These are phyloP conservation scores for Aphis gossypii DNA, from an alignment of 1,140 invertebrate genomes.

Conservation along the genomic window DNA sequence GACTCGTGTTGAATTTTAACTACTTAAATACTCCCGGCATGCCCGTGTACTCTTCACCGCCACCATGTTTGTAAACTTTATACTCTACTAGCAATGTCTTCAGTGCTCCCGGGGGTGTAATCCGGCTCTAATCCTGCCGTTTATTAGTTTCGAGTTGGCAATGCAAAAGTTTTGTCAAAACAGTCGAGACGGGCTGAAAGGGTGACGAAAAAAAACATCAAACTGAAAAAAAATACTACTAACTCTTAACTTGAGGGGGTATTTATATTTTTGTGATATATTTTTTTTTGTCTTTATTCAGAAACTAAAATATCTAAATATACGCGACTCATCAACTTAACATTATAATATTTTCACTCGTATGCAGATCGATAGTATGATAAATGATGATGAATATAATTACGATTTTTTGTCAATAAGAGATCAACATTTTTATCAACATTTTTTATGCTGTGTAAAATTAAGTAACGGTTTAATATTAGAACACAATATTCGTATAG, in stretches of 20 bases:
- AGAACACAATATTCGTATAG: background rate
- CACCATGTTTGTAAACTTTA: slow-evolving; percentile 27
- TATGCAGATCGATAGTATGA: background rate
- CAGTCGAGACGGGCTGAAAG: background rate
- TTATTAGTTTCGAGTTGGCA: slow-evolving; percentile 52
- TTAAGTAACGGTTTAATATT: background rate
- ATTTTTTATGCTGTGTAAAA: too few species aligned
- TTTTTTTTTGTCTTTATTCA: background rate
- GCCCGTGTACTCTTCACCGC: background rate
- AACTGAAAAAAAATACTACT: background rate
- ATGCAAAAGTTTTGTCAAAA: slow-evolving; percentile 39
- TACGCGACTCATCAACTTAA: background rate
- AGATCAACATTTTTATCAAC: background rate
- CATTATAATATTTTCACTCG: background rate
- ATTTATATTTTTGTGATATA: background rate
- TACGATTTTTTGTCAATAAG: background rate
- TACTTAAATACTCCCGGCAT: slow-evolving; percentile 45
- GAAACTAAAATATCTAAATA: background rate
- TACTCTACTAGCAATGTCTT: slow-evolving; percentile 33
- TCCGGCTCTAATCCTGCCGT: slow-evolving; percentile 42
- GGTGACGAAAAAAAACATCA: background rate
- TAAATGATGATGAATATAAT: background rate
- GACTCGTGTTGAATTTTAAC: slow-evolving; percentile 53
- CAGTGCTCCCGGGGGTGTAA: slow-evolving; percentile 46
- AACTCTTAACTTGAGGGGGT: background rate